These are phyloP conservation scores for Apodemus sylvaticus DNA, from an alignment of 2,113 vertebrate genomes.

Conservation along the genomic window DNA sequence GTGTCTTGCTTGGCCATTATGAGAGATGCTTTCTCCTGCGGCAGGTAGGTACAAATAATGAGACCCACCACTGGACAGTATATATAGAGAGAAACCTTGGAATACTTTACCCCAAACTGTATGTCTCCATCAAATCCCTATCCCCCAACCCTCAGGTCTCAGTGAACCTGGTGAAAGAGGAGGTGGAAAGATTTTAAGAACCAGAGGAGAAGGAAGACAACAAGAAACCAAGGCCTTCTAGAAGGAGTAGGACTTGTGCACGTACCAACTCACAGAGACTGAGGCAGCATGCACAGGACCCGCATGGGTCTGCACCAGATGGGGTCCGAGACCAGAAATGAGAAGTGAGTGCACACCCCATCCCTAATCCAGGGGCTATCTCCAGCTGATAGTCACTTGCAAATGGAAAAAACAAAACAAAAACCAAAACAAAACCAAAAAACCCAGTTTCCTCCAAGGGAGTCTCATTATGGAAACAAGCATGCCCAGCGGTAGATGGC, in stretches of 20 bases:
- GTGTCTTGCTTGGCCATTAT: not conserved
- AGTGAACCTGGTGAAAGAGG: not conserved
- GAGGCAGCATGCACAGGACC: not conserved
- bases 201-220: not conserved
- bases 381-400: not conserved
- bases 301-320: not conserved
- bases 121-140: not conserved
- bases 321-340: not conserved
- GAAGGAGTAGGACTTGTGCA: not conserved
- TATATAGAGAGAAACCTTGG: not conserved
- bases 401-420: not conserved
- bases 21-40: not conserved
- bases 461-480: not conserved
- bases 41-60: not conserved
- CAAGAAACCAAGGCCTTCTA: not conserved
- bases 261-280: not conserved
- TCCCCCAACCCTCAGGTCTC: not conserved
- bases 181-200: not conserved
- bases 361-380: not conserved
- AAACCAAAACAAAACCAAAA: no score
- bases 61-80: not conserved
- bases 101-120: not conserved
- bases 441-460: not conserved
- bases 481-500: not conserved
- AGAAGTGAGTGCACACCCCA: no score